Evolutionary conservation across 1,140 invertebrate genomes (phyloP), one percentile per base, ranked within the genome.

Genomic region (Galleria mellonella): DNA sequence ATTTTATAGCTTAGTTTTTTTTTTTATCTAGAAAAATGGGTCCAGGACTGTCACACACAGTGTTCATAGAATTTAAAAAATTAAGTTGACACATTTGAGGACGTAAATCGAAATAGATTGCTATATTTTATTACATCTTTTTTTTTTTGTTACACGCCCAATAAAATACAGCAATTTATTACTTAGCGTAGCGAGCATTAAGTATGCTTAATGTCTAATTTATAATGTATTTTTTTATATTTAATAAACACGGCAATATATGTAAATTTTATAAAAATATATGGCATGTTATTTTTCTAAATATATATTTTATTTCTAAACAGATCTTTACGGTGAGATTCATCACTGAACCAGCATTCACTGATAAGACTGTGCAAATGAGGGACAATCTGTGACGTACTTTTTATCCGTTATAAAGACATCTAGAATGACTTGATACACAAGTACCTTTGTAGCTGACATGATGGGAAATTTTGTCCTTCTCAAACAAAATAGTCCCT

Each of bases 201-300:
- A 23, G 17, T 23, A 42, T 32, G 23, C 10, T 32, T 48, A 51
- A 47, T 14, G 32, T 48, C 36, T 53, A 56, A 48, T 55, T 51
- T 58, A 51, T 49, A 48, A 43, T 32, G 36, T 62, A 49, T 62
- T 65, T 64, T n/a, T 60, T 66, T 69, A 60, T 64, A 62, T 62
- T 64, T 62, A 73, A 68, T 73, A 62, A 62, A 74, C 56, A 72
- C 61, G 43, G 62, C 62, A 68, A 64, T 62, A 62, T 67, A 70
- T 79, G 70, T 83, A 76, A 63, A 74, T 72, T 71, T 77, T 65
- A 72, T 72, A 66, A 69, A 73, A 81, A 79, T 81, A 79, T 81
- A 83, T 77, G 71, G 72, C 75, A 83, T 79, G 76, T 83, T 83
- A 83, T 73, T 81, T 83, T 79, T 79, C 64, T 77, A 68, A 67